These are phyloP conservation scores for Pogoniulus pusillus DNA, from an alignment of 2,797 vertebrate species.

Conservation along the genomic window DNA sequence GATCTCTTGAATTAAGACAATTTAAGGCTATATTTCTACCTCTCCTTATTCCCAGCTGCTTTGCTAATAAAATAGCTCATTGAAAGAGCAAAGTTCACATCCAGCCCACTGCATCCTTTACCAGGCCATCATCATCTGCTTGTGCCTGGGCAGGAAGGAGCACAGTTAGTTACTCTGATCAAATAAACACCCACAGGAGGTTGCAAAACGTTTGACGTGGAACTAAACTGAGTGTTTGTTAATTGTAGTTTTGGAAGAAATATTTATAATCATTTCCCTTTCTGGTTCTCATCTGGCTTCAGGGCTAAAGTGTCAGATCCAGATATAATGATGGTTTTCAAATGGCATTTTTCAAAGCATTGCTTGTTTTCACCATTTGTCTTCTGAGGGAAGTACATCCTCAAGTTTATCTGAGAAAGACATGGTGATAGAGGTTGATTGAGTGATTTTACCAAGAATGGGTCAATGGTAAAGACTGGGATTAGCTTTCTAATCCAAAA, in stretches of 20 bases:
- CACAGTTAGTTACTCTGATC: neutral
- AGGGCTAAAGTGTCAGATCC: neutral
- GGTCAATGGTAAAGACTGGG: neutral
- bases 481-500: neutral
- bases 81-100: neutral
- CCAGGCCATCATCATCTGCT: neutral
- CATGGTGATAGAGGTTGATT: neutral
- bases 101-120: neutral
- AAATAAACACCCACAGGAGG: neutral
- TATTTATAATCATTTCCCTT: neutral
- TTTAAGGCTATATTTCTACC: neutral
- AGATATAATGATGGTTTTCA: neutral
- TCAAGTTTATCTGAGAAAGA: neutral
- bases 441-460: neutral
- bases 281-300: neutral
- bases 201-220: neutral
- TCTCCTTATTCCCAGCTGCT: neutral
- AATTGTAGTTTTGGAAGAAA: neutral
- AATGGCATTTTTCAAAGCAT: neutral
- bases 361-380: neutral
- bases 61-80: neutral
- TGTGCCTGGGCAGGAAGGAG: conserved; percentile 6
- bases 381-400: neutral
- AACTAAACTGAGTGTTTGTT: neutral
- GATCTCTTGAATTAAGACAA: neutral